A percentile compares a stretch with the other conserved stretches of the same genome.
Conservation (phyloP, 2,113 vertebrate genomes). For the Apteryx owenii region DNA sequence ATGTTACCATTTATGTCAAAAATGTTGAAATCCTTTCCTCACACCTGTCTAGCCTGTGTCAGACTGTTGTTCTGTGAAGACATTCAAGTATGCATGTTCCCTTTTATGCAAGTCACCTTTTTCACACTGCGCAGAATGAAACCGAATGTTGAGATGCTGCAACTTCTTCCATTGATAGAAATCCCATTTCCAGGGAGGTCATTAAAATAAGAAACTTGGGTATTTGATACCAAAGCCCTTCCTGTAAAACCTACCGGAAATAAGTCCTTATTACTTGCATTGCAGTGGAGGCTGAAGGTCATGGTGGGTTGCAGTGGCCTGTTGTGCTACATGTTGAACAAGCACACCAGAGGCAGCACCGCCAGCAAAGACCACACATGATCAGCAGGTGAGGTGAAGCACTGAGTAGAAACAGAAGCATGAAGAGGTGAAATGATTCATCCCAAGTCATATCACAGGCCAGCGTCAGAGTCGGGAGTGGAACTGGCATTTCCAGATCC, state of each 20-base stretch:
- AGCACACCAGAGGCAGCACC: background rate
- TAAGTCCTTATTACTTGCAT: background rate
- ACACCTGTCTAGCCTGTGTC: background rate
- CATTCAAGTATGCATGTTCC: background rate
- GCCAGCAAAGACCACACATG: background rate
- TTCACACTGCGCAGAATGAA: background rate
- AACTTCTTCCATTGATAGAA: background rate
- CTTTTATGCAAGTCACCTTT: background rate
- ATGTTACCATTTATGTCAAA: conserved; percentile 2
- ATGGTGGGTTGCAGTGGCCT: background rate
- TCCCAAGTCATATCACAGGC: background rate
- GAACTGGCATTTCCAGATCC: conserved; percentile 23
- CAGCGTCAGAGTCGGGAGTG: background rate
- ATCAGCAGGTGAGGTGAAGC: background rate
- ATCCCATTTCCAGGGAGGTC: background rate
- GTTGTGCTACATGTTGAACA: background rate
- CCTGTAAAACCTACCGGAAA: background rate
- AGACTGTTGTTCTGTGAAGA: background rate
- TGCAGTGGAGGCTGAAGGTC: background rate
- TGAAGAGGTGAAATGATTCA: conserved; percentile 5
- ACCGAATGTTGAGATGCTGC: background rate
- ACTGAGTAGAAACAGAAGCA: background rate
- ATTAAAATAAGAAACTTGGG: background rate
- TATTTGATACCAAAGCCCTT: background rate
- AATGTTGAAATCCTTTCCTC: background rate